Base-by-base conservation (phyloP, 2,888 invertebrate species). In the Apodemia hepburni region DNA sequence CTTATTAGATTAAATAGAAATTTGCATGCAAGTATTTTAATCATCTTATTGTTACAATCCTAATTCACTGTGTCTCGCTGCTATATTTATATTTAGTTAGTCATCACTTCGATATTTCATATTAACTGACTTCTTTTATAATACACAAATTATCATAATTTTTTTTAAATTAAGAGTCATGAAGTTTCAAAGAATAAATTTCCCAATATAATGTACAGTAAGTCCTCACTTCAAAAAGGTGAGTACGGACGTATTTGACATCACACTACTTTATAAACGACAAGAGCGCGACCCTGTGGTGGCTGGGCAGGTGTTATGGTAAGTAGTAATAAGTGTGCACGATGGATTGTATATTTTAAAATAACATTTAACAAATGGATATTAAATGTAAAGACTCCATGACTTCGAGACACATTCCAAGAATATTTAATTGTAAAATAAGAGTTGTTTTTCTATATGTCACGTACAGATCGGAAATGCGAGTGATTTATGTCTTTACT, bases 351-450 rank as follows among this genome's bases (percentile, higher is more conserved):
- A 54, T 54, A 54, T 15, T 29, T 4, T 51, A 17, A 18, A 51
- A 29, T 54, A 54, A 27, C 62, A 61, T 60, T 45, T n/a, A 45
- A 45, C 64, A 62, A 38, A 61, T 60, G 51, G 58, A 62, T 65
- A 59, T 58, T 64, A 59, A 63, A 62, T 49, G 58, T 61, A 61
- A 64, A 64, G 69, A 75, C 86, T 88, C 88, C 88, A 88, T 88
- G 85, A 88, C 88, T 88, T 87, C 75, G 67, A 71, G 71, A 75
- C 71, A 71, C 88, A 88, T 88, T 88, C 88, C 87, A 78, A 74
- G 76, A 81, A 78, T 80, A 60, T 65, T 62, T 65, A 63, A 64
- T 61, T 59, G 51, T 68, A 67, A 45, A 60, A 60, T 60, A 59
- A 61, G 62, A 60, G 58, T 61, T 62, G 62, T 67, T 62, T 51